Percentiles rank a stretch among this genome's conserved stretches.
Conservation (phyloP, 2,797 vertebrate genomes). For the Xerus rutilus region DNA sequence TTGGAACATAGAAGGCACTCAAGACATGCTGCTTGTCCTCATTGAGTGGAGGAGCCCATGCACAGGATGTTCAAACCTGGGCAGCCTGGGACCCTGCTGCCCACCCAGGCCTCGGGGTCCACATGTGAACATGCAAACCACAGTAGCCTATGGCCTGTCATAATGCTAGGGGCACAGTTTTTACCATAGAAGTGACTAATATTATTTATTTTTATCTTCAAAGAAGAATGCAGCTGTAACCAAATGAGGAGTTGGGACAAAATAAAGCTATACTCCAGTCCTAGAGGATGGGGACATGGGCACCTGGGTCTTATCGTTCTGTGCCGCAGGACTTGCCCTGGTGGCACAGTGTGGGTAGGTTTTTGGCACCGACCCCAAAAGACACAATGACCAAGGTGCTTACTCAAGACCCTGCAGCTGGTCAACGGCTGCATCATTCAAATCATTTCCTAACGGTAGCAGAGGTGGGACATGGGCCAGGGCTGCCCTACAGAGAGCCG, state of each 20-base stretch:
- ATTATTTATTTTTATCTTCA: neutral
- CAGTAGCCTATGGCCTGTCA: neutral
- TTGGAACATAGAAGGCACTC: neutral
- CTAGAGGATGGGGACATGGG: neutral
- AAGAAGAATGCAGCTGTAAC: neutral
- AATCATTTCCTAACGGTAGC: neutral
- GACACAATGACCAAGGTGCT: neutral
- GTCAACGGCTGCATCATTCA: neutral
- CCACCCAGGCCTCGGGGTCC: neutral
- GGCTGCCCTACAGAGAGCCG: no score
- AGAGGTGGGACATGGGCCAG: neutral
- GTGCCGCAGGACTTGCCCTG: neutral
- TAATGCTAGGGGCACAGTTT: neutral
- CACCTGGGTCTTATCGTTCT: neutral
- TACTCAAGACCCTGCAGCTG: neutral
- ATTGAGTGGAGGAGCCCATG: neutral
- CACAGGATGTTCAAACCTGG: neutral
- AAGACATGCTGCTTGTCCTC: neutral
- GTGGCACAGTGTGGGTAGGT: no score
- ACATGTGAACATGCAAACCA: fast-evolving
- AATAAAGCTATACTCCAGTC: neutral
- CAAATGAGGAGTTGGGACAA: neutral
- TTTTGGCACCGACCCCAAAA: neutral
- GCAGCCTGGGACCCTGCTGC: neutral
- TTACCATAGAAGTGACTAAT: neutral